Evolutionary conservation across 2,888 invertebrate species (phyloP), one percentile per base, ranked within the genome.

Genomic region (Tenthredo notha): DNA sequence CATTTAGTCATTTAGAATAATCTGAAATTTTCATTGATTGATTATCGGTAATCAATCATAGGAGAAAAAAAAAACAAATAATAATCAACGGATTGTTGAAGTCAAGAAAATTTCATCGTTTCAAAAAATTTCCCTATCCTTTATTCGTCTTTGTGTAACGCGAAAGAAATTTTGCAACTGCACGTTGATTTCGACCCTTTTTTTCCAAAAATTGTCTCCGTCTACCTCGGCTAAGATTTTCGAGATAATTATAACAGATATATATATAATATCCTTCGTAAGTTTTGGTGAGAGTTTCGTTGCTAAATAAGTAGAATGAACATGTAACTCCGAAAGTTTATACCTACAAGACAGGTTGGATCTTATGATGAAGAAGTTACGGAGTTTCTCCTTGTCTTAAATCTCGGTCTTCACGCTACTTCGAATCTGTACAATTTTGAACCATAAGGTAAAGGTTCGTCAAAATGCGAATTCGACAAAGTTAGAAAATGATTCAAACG

Each of bases 201-300:
- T 50, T 18, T 6, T 3, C 1, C n/a, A n/a, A 0, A 54, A 7
- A n/a, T 6, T 6, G 0, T 0, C 0, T 50, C 5, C 5, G 18
- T 18, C 50, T 18, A 10, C 21, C n/a, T 7, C 58, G 9, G 25
- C 61, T 12, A 12, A 61, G 12, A 12, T 54, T 54, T 54, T 7
- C 2, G 7, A 7, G n/a, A 25, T 0, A 10, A 61, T 21, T 61
- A 61, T 3, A 21, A 25, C 25, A 10, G 61, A 25, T 10, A 21
- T 58, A 12, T 12, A 61, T 12, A n/a, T n/a, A n/a, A n/a, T n/a
- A 61, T 61, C 10, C 25, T 61, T 12, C 2, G 25, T 61, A 25
- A 61, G 2, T 61, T 25, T 25, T 0, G 2, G 21, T 61, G 12
- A 9, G 25, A 61, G 61, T 61, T 61, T 25, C 61, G 10, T 12